phyloP scores from a whole-genome alignment of 2,888 invertebrate species.

The Lucinisca nassula region DNA sequence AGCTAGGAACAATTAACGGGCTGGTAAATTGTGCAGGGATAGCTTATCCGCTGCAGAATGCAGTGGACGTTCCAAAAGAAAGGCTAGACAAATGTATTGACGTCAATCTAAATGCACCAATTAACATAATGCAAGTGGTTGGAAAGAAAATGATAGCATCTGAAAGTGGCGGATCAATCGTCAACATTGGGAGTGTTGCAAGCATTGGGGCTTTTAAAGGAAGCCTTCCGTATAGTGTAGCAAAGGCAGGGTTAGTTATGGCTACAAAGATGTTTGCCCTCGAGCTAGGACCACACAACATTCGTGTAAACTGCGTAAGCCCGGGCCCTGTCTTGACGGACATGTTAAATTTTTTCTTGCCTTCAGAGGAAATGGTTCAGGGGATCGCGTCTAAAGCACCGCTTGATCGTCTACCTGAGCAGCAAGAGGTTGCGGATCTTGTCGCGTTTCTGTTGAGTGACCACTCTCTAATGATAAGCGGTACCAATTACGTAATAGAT shows the following conservation, averaged over 20 bases:
- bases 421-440: too few species aligned
- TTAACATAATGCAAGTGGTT: neutral
- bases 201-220: neutral
- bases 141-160: neutral
- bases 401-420: too few species aligned
- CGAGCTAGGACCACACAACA: neutral
- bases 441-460: too few species aligned
- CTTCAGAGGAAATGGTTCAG: too few species aligned
- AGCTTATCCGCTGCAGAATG: neutral
- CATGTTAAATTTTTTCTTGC: too few species aligned
- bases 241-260: neutral
- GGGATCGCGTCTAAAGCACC: too few species aligned
- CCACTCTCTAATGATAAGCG: too few species aligned
- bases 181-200: neutral
- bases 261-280: neutral
- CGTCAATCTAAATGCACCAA: neutral
- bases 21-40: neutral
- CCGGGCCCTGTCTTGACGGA: neutral
- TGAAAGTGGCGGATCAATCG: neutral
- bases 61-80: neutral
- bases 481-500: too few species aligned
- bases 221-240: neutral
- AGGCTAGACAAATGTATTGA: neutral
- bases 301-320: neutral
- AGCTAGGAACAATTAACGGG: neutral